phyloP scores from a whole-genome alignment of 2,888 invertebrate genomes.

The Microctonus brassicae region DNA sequence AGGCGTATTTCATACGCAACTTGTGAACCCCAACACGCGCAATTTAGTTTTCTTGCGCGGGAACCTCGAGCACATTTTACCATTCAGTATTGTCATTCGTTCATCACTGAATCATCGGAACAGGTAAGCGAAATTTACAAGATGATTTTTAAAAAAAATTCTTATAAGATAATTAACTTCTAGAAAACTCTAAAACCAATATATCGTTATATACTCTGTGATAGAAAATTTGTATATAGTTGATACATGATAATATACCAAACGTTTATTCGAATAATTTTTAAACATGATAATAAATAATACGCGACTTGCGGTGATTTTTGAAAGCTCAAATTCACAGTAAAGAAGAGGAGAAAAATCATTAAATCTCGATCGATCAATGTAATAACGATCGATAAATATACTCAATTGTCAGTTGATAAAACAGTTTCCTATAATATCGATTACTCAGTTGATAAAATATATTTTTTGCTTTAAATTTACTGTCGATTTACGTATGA shows the following conservation, averaged over 20 bases:
- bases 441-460: neutral
- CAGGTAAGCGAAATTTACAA: slow-evolving; percentile 75
- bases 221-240: too few relatives aligned
- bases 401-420: neutral
- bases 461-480: neutral
- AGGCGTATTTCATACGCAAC: slow-evolving; percentile 89
- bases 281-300: neutral
- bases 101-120: slow-evolving; percentile 81
- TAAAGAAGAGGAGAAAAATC: neutral
- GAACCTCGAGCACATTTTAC: slow-evolving; percentile 79
- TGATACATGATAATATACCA: too few relatives aligned
- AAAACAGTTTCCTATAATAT: neutral
- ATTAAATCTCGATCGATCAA: neutral
- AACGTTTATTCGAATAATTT: neutral
- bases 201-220: too few relatives aligned
- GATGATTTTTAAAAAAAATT: too few relatives aligned
- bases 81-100: slow-evolving; percentile 86
- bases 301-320: neutral
- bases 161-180: too few relatives aligned
- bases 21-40: slow-evolving; percentile 83
- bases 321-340: neutral
- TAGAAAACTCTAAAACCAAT: too few relatives aligned
- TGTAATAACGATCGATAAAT: neutral
- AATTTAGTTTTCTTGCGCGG: slow-evolving; percentile 85
- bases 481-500: too few relatives aligned